phyloP scores from a whole-genome alignment of 2,113 vertebrate species.

The Chaenogobius annularis region DNA sequence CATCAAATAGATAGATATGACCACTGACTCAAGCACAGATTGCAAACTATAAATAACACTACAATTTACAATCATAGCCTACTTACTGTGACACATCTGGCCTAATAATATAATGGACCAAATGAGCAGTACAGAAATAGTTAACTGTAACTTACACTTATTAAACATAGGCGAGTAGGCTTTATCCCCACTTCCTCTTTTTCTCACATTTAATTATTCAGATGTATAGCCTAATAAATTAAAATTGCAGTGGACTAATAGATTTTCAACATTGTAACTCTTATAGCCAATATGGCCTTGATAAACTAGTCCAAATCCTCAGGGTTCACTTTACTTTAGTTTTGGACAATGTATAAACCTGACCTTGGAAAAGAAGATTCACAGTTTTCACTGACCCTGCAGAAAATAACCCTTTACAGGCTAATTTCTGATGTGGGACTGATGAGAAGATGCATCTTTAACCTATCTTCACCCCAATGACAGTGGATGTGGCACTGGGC shows the following conservation, averaged over 20 bases:
- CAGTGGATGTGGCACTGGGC: not conserved
- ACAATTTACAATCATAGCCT: slow-evolving; percentile 1
- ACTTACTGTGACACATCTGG: not conserved
- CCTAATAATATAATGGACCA: not conserved
- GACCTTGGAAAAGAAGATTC: not conserved
- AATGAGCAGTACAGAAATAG: not conserved
- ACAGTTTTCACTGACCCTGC: not conserved
- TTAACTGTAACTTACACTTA: too few relatives aligned
- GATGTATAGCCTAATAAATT: too few relatives aligned
- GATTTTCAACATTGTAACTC: too few relatives aligned
- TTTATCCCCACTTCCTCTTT: too few relatives aligned
- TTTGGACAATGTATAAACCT: not conserved
- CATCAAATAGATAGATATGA: not conserved
- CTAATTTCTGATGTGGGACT: not conserved
- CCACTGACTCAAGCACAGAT: not conserved
- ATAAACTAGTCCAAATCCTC: too few relatives aligned
- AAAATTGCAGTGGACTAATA: too few relatives aligned
- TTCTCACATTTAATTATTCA: not conserved
- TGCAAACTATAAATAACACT: slow-evolving; percentile 1
- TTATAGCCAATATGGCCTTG: too few relatives aligned
- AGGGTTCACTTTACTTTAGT: not conserved
- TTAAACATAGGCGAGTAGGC: too few relatives aligned
- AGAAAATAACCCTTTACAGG: not conserved
- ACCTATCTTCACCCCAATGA: not conserved
- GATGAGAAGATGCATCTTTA: not conserved